Evolutionary conservation across 2,888 invertebrate species (phyloP).

Genomic region (Pediacus dermestoides): DNA sequence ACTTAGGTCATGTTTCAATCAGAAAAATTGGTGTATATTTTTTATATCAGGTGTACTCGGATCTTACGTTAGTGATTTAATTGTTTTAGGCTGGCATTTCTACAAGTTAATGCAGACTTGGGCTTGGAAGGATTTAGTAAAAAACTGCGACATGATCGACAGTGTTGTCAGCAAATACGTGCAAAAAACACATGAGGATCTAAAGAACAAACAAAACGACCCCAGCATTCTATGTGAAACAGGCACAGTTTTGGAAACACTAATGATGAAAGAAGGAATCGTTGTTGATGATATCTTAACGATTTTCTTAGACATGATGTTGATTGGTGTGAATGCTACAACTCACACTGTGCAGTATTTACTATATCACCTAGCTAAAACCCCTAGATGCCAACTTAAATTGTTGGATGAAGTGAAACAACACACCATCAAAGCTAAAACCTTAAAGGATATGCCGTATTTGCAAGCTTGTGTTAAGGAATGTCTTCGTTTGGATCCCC

Average conservation of each 20-base stretch:
- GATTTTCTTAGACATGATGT: constrained; percentile 61
- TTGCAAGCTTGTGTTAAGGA: constrained; percentile 65
- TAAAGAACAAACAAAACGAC: constrained; percentile 38
- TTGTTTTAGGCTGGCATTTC: constrained; percentile 47
- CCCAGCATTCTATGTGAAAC: constrained; percentile 12
- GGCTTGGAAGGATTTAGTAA: constrained; percentile 56
- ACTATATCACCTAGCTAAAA: constrained; percentile 64
- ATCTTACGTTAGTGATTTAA: too few species aligned
- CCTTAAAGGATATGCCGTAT: constrained; percentile 51
- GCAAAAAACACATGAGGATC: constrained; percentile 44
- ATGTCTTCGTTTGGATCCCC: constrained; percentile 60
- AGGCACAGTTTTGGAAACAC: constrained; percentile 53
- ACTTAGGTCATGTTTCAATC: too few species aligned
- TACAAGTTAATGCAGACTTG: constrained; percentile 64
- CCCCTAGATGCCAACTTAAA: constrained; percentile 60
- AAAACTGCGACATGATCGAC: constrained; percentile 61
- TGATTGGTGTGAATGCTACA: constrained; percentile 64
- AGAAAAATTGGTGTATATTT: too few species aligned
- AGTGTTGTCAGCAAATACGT: constrained; percentile 62
- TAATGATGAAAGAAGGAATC: constrained; percentile 57
- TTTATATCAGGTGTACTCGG: too few species aligned
- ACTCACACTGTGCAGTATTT: constrained; percentile 61
- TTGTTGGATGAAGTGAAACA: constrained; percentile 59
- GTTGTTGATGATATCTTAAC: constrained; percentile 61
- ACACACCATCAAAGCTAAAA: constrained; percentile 31